Conservation (phyloP, 2,797 vertebrate species). For the Spea hammondii region DNA sequence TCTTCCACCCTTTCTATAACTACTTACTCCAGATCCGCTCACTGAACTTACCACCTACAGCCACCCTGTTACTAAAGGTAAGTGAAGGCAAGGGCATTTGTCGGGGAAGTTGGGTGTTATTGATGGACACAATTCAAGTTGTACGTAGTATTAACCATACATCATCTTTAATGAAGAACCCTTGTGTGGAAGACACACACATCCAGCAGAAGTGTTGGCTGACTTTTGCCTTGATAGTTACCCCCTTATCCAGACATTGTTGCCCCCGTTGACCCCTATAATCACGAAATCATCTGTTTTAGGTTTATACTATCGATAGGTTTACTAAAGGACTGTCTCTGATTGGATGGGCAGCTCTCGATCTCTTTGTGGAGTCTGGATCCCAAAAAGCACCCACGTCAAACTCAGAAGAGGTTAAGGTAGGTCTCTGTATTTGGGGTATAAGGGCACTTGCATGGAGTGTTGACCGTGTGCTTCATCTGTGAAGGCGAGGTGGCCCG, state of each 20-base stretch:
- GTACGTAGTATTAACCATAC: too few species aligned
- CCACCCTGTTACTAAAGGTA: slow-evolving; percentile 58
- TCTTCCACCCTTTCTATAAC: slow-evolving; percentile 54
- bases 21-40: slow-evolving; percentile 42
- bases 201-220: too few species aligned
- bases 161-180: too few species aligned
- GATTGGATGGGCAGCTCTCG: slow-evolving; percentile 59
- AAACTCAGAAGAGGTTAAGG: slow-evolving; percentile 45
- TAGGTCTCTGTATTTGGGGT: slow-evolving; percentile 14
- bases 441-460: not conserved
- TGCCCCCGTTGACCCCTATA: not conserved
- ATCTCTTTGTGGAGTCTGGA: slow-evolving; percentile 57
- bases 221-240: too few species aligned
- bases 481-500: too few species aligned
- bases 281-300: not conserved
- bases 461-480: not conserved
- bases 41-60: slow-evolving; percentile 43
- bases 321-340: slow-evolving; percentile 47
- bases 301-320: slow-evolving; percentile 54
- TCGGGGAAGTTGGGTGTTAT: too few species aligned
- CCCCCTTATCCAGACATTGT: too few species aligned
- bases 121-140: too few species aligned
- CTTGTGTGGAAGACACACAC: too few species aligned
- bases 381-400: slow-evolving; percentile 42
- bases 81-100: not conserved